Conservation (phyloP, 37 sponge, comb jelly and placozoan species). For the Halichondria panicea region DNA sequence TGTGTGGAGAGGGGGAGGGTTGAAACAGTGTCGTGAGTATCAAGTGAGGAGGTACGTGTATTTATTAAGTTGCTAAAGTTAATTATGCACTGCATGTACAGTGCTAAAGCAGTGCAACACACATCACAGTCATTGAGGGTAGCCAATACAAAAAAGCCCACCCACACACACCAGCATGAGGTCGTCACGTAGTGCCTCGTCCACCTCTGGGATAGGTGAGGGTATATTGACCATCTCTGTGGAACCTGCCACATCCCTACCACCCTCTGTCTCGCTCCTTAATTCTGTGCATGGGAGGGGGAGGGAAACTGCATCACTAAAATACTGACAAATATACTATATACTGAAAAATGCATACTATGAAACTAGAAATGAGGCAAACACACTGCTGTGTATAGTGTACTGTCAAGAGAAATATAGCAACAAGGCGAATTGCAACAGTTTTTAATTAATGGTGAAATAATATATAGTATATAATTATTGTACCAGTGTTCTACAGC, state of each 20-base stretch:
- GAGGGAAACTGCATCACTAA: no score
- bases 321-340: no score
- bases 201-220: constrained; percentile 3
- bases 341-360: no score
- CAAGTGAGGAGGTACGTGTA: neutral
- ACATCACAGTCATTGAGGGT: neutral
- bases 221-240: neutral
- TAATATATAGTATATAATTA: no score
- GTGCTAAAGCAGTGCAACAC: neutral
- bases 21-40: neutral
- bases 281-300: no score
- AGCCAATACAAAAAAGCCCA: neutral
- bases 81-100: neutral
- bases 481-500: no score
- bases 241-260: neutral
- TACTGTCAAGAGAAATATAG: no score
- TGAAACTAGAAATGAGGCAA: no score
- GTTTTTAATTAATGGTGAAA: no score
- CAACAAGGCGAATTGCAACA: no score
- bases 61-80: neutral
- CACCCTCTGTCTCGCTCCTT: neutral
- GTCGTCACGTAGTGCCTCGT: neutral
- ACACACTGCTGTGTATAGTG: no score
- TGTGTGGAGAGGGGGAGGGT: neutral
- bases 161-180: neutral